These are phyloP conservation scores for Cygnus atratus DNA, from an alignment of 2,113 vertebrate species.

Conservation along the genomic window DNA sequence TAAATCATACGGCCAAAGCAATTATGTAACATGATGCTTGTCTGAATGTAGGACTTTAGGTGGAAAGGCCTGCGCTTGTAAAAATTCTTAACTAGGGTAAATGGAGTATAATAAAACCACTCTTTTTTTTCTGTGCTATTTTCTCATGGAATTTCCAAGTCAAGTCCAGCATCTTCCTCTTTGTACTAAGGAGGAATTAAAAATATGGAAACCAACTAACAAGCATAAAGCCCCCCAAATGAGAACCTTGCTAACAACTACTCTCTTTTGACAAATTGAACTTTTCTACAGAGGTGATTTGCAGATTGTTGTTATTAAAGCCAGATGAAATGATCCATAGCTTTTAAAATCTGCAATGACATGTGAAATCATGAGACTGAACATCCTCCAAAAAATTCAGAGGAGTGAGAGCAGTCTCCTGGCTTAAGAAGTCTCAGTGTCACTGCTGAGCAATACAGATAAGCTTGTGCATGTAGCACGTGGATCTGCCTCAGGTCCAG, in stretches of 20 bases:
- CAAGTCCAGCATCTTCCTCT: neutral
- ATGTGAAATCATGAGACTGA: neutral
- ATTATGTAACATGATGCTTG: neutral
- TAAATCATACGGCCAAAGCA: neutral
- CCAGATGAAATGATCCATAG: neutral
- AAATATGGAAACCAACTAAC: neutral
- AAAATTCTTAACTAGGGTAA: neutral
- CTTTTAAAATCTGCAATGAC: neutral
- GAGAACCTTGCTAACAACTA: neutral
- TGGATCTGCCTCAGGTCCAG: neutral
- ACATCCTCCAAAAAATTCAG: neutral
- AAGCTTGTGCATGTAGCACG: neutral
- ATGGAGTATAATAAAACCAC: neutral
- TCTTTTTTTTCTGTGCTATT: neutral
- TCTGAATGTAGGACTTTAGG: neutral
- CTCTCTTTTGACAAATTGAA: neutral
- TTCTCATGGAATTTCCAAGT: neutral
- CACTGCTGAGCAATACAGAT: neutral
- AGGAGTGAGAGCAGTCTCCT: neutral
- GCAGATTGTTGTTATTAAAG: neutral
- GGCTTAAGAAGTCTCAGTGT: neutral
- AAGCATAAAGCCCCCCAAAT: neutral
- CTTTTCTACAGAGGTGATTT: neutral
- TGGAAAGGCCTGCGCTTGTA: neutral
- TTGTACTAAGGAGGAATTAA: neutral